Conservation (phyloP, 2,888 invertebrate genomes). For the Amblyjoppa fuscipennis region DNA sequence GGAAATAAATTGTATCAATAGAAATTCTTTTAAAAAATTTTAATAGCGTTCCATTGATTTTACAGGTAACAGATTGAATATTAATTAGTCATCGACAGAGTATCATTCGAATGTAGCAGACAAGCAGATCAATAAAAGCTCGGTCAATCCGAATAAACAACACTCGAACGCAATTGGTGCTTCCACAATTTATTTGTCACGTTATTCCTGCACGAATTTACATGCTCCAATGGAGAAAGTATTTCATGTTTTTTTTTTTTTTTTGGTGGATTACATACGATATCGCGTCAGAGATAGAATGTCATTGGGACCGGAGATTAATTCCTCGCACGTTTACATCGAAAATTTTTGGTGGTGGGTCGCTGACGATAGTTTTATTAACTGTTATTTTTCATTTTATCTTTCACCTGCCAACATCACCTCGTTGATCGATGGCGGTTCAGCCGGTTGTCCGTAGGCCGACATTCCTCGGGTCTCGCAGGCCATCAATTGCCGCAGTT, state of each 20-base stretch:
- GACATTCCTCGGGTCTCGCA: slow-evolving; percentile 34
- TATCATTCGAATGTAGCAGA: too few relatives aligned
- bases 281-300: slow-evolving; percentile 13
- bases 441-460: slow-evolving; percentile 24
- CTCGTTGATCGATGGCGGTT: background rate
- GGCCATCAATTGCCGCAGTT: slow-evolving; percentile 40
- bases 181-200: too few relatives aligned
- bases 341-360: background rate
- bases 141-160: too few relatives aligned
- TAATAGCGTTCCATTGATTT: too few relatives aligned
- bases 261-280: slow-evolving; percentile 12
- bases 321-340: slow-evolving; percentile 14
- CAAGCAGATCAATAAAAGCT: too few relatives aligned
- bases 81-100: too few relatives aligned
- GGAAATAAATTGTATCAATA: too few relatives aligned
- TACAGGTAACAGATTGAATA: too few relatives aligned
- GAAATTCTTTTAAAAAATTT: too few relatives aligned
- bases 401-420: slow-evolving; percentile 8
- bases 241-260: background rate
- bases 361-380: background rate
- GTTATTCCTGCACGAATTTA: too few relatives aligned
- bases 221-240: background rate
- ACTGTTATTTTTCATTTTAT: slow-evolving; percentile 4
- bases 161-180: too few relatives aligned
- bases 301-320: background rate